Evolutionary conservation across 2,797 vertebrate genomes (phyloP).

Genomic region (Melanotaenia pygmaea): DNA sequence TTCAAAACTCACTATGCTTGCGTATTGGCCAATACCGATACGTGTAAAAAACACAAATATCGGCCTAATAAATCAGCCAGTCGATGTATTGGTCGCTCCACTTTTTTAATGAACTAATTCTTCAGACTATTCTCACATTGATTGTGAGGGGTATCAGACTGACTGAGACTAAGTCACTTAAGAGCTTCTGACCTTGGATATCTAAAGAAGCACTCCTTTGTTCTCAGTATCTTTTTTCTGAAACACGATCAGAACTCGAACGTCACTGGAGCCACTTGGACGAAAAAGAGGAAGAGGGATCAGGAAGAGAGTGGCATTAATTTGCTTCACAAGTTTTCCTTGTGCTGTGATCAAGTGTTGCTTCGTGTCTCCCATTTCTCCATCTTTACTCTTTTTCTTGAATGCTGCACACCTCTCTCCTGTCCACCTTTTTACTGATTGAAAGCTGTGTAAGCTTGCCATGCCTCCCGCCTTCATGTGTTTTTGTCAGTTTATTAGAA

Average conservation of each 20-base stretch:
- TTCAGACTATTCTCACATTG: background rate
- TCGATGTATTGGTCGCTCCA: too few species aligned
- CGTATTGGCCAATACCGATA: too few species aligned
- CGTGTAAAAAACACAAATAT: too few species aligned
- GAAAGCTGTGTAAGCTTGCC: conserved; percentile 19
- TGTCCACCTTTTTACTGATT: conserved; percentile 35
- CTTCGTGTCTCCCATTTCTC: background rate
- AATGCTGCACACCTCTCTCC: background rate
- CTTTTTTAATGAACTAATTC: background rate
- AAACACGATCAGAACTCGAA: conserved; percentile 47
- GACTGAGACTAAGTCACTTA: conserved; percentile 2
- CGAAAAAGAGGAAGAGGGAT: conserved; percentile 6
- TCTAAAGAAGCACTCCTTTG: conserved; percentile 15
- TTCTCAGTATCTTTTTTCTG: conserved; percentile 47
- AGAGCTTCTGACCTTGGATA: conserved; percentile 20
- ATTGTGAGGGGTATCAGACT: conserved; percentile 12
- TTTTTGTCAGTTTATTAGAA: conserved; percentile 75
- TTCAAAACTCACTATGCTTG: too few species aligned
- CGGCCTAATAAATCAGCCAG: too few species aligned
- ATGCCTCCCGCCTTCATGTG: conserved; percentile 26
- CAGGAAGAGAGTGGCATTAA: conserved; percentile 1
- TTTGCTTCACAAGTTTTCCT: background rate
- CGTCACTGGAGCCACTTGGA: conserved; percentile 33
- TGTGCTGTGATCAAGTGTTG: background rate
- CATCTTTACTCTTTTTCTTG: conserved; percentile 13